Evolutionary conservation across 2,888 invertebrate genomes (phyloP), one percentile per base, ranked within the genome.

Genomic region (Nebria salina): DNA sequence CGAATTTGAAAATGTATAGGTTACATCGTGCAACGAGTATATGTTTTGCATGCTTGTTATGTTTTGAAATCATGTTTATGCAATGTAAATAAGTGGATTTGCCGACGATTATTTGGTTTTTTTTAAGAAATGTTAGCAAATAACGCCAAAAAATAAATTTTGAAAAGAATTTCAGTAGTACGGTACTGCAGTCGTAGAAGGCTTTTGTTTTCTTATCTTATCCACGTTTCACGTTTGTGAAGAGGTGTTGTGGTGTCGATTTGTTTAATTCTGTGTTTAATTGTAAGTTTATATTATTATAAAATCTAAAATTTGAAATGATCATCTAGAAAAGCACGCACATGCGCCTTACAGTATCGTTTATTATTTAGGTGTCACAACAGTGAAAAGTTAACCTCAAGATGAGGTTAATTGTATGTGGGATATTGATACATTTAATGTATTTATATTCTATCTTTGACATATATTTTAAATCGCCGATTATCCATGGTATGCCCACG

Each of bases 391-490:
- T 13, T 54, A 54, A 54, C 54, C 7, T 11, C 11, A 82, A 41
- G 76, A 85, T 84, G 84, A 81, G 82, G 82, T 73, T 85, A 9
- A 84, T 91, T 86, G 26, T 90, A n/a, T 80, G 89, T 5, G 93
- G 92, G 13, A 88, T 95, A 83, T 83, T 92, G 9, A 91, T 96
- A 82, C 97, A 97, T 87, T 43, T 95, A 0, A 89, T 95, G 34
- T 93, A 98, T 85, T 91, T 97, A 77, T 92, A 94, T 85, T 95
- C 97, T 0, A 94, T 96, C 83, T 97, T 98, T 89, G 97, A 98
- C 86, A 95, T 98, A 82, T 97, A 98, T 89, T 98, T 98, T 88
- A 94, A 95, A 83, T 97, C 97, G 0, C 97, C 98, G 0, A 91
- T 98, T 42, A 94, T 97, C 20, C 92, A 92, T 86, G 93, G 94